These are phyloP conservation scores for Scelioninae gen. 2 DNA, from an alignment of 2,888 invertebrate genomes.

Conservation along the genomic window DNA sequence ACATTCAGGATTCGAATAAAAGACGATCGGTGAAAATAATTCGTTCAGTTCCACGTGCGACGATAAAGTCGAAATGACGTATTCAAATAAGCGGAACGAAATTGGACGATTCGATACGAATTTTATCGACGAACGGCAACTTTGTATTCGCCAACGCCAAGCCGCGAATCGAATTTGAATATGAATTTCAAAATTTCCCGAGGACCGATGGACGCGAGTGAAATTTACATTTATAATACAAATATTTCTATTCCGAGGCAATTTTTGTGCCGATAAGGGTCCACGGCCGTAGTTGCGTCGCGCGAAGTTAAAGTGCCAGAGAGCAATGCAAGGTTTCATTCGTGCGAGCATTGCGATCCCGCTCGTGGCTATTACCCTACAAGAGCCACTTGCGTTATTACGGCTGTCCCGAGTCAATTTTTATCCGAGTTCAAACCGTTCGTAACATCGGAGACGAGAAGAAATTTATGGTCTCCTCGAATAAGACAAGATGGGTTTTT, in stretches of 20 bases:
- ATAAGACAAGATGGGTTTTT: conserved; percentile 55
- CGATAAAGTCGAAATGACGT: no score
- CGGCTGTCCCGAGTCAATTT: conserved; percentile 47
- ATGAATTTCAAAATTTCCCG: conserved; percentile 12
- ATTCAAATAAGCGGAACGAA: no score
- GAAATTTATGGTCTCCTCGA: conserved; percentile 55
- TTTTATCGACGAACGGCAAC: no score
- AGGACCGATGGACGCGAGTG: neutral
- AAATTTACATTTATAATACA: conserved; percentile 41
- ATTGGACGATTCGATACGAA: no score
- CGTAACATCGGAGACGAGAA: conserved; percentile 50
- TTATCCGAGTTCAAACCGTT: conserved; percentile 43
- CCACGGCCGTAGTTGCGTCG: conserved; percentile 27
- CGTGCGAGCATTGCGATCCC: conserved; percentile 39
- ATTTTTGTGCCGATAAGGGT: conserved; percentile 31
- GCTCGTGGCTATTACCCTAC: conserved; percentile 48
- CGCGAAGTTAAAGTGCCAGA: conserved; percentile 36
- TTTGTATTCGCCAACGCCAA: no score
- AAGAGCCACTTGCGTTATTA: conserved; percentile 52
- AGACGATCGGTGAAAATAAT: no score
- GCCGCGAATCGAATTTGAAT: conserved; percentile 37
- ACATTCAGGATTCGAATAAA: no score
- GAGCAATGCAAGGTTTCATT: conserved; percentile 46
- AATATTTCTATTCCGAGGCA: conserved; percentile 20
- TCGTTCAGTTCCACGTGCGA: no score